phyloP scores from a whole-genome alignment of 2,888 invertebrate species.

The Netelia fuscicornis region DNA sequence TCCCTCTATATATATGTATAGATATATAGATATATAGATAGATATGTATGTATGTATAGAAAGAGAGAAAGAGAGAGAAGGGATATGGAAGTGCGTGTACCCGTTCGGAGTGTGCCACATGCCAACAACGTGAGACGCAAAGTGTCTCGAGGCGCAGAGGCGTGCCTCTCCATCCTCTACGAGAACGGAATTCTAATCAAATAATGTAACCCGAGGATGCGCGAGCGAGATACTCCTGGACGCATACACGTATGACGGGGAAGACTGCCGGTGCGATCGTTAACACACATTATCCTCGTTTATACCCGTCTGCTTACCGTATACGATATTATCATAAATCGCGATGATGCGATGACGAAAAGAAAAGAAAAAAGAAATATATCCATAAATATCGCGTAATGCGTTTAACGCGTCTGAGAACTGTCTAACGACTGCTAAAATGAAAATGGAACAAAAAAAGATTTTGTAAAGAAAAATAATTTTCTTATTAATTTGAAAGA shows the following conservation, averaged over 20 bases:
- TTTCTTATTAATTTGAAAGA: no score
- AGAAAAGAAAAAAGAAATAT: constrained; percentile 26
- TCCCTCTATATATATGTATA: background rate
- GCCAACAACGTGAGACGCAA: constrained; percentile 71
- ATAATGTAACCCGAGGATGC: constrained; percentile 51
- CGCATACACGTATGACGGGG: background rate
- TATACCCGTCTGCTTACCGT: constrained; percentile 42
- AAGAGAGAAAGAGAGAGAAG: background rate
- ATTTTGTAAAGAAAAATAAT: no score
- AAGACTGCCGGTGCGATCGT: constrained; percentile 49
- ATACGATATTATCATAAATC: constrained; percentile 55
- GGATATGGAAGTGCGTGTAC: constrained; percentile 43
- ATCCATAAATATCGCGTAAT: constrained; percentile 2
- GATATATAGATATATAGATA: constrained; percentile 17
- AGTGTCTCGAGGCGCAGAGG: constrained; percentile 64
- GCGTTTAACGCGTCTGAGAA: background rate
- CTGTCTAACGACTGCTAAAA: background rate
- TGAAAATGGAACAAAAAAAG: no score
- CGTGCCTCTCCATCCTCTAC: constrained; percentile 51
- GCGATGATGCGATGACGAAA: constrained; percentile 17
- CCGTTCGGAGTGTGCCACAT: constrained; percentile 71
- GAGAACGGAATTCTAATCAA: constrained; percentile 68
- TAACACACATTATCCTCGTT: constrained; percentile 59
- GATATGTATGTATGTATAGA: background rate
- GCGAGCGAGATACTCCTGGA: constrained; percentile 21